A percentile compares a stretch with the other conserved stretches of the same genome.
Evolutionary conservation across 2,113 vertebrate species (phyloP).

Genomic region (Craseonycteris thonglongyai): DNA sequence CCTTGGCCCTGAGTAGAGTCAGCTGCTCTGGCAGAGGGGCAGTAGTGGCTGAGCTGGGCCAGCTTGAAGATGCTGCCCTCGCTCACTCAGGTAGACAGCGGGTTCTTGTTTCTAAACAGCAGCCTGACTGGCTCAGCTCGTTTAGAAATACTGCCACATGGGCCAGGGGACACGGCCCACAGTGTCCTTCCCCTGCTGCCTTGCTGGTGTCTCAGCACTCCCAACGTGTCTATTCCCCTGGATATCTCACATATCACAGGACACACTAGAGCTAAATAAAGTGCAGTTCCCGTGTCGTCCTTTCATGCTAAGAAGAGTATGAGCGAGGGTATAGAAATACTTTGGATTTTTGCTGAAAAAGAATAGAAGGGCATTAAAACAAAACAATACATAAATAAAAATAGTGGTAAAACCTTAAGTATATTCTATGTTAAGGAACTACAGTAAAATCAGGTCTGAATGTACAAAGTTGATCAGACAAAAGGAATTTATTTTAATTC

Average conservation of each 20-base stretch:
- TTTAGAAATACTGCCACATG: background rate
- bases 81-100: background rate
- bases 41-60: background rate
- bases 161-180: background rate
- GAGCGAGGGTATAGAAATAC: background rate
- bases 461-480: constrained; percentile 19
- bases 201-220: background rate
- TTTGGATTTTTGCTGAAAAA: constrained; percentile 16
- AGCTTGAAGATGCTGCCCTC: background rate
- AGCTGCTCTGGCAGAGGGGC: background rate
- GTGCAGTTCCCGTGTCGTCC: background rate
- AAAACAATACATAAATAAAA: background rate
- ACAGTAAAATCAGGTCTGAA: background rate
- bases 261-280: background rate
- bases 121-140: background rate
- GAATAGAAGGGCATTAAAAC: constrained; percentile 5
- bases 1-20: background rate
- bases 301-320: background rate
- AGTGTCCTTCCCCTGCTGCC: background rate
- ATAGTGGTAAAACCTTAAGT: background rate
- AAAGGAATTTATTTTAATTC: constrained; percentile 53
- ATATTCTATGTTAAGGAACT: background rate
- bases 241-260: background rate
- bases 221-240: background rate
- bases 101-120: background rate